These are phyloP conservation scores for Rynchops niger DNA, from an alignment of 2,113 vertebrate species.

Conservation along the genomic window DNA sequence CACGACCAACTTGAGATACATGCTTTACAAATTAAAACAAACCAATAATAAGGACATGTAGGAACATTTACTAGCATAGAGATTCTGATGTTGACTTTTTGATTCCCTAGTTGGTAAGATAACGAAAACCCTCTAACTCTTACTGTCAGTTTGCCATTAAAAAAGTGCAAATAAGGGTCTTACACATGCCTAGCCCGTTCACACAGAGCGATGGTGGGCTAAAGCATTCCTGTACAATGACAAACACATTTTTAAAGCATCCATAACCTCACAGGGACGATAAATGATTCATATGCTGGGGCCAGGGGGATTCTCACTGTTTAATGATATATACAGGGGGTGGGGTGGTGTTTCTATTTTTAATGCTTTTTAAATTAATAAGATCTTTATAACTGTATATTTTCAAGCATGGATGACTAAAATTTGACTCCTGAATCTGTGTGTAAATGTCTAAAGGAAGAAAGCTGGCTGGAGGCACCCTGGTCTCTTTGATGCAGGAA, in stretches of 20 bases:
- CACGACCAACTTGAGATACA: rapidly evolving
- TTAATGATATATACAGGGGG: neutral
- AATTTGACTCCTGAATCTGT: neutral
- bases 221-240: neutral
- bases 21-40: neutral
- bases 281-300: neutral
- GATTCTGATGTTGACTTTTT: neutral
- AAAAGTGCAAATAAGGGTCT: neutral
- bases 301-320: neutral
- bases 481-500: neutral
- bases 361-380: neutral
- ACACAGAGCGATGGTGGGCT: neutral
- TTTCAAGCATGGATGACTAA: neutral
- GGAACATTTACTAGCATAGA: neutral
- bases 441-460: neutral
- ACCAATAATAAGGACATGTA: neutral
- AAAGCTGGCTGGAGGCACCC: neutral
- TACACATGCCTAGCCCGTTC: neutral
- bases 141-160: neutral
- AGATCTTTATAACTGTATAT: neutral
- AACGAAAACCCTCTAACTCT: neutral
- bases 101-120: neutral
- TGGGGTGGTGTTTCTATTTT: neutral
- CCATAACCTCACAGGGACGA: neutral
- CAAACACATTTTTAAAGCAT: neutral